phyloP scores from a whole-genome alignment of 2,888 invertebrate species.

The Rhaphigaster nebulosa region DNA sequence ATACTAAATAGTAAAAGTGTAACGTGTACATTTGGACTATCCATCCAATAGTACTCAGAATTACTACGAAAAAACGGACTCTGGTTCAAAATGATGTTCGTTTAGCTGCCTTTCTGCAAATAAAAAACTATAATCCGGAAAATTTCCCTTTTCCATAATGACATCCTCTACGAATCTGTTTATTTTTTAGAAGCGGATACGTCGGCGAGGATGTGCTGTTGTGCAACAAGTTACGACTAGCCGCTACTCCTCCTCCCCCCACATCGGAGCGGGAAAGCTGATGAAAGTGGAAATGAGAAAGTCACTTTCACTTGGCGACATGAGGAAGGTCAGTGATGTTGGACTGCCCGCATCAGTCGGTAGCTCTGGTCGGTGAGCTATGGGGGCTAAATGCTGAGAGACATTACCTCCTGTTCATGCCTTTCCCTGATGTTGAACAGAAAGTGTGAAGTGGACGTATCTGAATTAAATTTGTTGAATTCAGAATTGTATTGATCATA shows the following conservation, averaged over 20 bases:
- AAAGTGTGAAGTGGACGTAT: no score
- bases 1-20: neutral
- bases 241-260: neutral
- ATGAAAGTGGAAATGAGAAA: constrained; percentile 46
- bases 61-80: neutral
- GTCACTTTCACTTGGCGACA: constrained; percentile 7
- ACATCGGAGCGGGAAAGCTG: neutral
- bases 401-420: neutral
- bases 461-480: no score
- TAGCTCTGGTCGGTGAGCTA: neutral
- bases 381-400: neutral
- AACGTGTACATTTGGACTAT: neutral
- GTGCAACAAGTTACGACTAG: constrained; percentile 17
- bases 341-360: neutral
- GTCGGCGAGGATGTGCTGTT: neutral
- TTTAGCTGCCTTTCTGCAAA: neutral
- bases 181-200: neutral
- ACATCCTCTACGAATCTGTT: neutral
- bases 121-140: neutral
- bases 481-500: no score
- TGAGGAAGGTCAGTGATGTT: constrained; percentile 36
- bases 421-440: no score
- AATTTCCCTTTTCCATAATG: neutral
- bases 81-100: neutral
- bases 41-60: neutral